A percentile compares a stretch with the other conserved stretches of the same genome.
These are phyloP conservation scores for Eudemis profundana DNA, from an alignment of 2,888 invertebrate species.

Conservation along the genomic window DNA sequence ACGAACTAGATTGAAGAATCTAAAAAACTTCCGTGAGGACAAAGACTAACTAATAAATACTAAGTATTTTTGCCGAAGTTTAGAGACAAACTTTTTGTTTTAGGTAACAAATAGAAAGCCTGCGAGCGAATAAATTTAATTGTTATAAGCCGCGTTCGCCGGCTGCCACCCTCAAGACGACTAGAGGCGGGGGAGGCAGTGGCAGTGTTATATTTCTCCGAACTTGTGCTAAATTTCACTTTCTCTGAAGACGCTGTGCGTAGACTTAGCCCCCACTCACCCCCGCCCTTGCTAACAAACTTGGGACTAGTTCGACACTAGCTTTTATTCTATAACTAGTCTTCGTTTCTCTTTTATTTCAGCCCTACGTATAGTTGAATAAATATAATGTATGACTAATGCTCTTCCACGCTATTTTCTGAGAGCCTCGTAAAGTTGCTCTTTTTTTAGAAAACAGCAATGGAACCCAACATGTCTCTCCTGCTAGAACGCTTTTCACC, in stretches of 20 bases:
- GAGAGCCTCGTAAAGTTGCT: conserved; percentile 39
- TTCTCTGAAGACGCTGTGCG: conserved; percentile 83
- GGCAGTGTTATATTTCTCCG: conserved; percentile 80
- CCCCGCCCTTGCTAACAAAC: conserved; percentile 65
- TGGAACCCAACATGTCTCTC: conserved; percentile 61
- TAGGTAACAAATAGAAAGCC: conserved; percentile 71
- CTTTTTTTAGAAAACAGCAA: conserved; percentile 41
- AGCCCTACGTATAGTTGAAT: conserved; percentile 22
- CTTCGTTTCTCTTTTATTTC: conserved; percentile 24
- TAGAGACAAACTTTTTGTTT: conserved; percentile 57
- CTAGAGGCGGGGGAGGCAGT: conserved; percentile 63
- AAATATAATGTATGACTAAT: conserved; percentile 41
- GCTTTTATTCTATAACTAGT: conserved; percentile 54
- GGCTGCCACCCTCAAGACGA: conserved; percentile 67
- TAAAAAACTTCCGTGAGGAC: conserved; percentile 9
- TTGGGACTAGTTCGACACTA: conserved; percentile 69
- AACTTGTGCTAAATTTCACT: conserved; percentile 85
- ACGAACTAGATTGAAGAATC: not conserved
- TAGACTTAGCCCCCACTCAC: conserved; percentile 78
- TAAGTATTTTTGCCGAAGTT: conserved; percentile 37
- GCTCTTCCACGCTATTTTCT: conserved; percentile 35
- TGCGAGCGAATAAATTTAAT: conserved; percentile 82
- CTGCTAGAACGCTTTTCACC: conserved; percentile 69
- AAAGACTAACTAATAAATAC: conserved; percentile 13
- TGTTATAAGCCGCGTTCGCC: conserved; percentile 82